Evolutionary conservation across 2,888 invertebrate genomes (phyloP), one percentile per base, ranked within the genome.

Genomic region (Ametastegia equiseti): DNA sequence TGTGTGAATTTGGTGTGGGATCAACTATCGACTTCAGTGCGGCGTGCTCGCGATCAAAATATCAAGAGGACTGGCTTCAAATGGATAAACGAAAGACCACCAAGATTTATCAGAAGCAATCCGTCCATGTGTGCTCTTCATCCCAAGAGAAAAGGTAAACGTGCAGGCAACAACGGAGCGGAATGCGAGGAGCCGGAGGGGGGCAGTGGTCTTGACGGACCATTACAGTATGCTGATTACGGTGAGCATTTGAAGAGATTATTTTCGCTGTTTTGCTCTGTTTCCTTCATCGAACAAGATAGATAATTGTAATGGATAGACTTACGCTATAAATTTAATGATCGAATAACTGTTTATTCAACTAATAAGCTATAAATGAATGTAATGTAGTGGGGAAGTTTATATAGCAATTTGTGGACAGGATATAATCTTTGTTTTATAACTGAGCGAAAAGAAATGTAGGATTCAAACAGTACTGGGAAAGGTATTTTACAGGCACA

Each of bases 211-310:
- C 9, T 45, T 23, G 60, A 63, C 2, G 88, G 88, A 75, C 47
- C 81, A 47, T 81, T 81, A 71, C 84, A 85, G 78, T 89, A 86
- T 85, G 81, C 82, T 54, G 88, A 89, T 85, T 89, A 89, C 83
- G 88, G 88, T 89, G 87, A 89, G 88, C 80, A 47, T 47, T 36
- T 54, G 19, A 13, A 33, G 75, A 27, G 36, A 54, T 54, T 36
- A 47, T 45, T 47, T 47, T 71, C 47, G 45, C 39, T 39, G 67
- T 19, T 19, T 39, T 13, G n/a, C 19, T 39, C 39, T 39, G 13
- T 13, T 42, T 42, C 39, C 19, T 42, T 42, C 39, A 9, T 39
- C 13, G 5, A n/a, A 65, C 67, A 36, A 67, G 13, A 67, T 19
- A 67, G 13, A 67, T 19, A 67, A 67, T 39, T 39, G 67, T 23